Percentiles rank a stretch among this genome's conserved stretches.
These are phyloP conservation scores for Sthenelais limicola DNA, from an alignment of 2,888 invertebrate genomes.

Conservation along the genomic window DNA sequence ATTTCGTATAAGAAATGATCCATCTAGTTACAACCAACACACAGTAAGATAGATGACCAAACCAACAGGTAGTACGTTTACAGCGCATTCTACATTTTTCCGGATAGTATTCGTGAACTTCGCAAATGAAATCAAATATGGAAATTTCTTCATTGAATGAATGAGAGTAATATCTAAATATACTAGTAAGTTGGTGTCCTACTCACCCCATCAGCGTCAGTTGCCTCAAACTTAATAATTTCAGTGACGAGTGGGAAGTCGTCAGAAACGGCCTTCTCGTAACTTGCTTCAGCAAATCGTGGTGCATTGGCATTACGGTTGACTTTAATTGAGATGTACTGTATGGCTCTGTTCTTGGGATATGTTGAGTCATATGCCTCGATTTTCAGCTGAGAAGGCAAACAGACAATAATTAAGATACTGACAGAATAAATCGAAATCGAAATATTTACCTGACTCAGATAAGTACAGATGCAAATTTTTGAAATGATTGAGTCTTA, in stretches of 20 bases:
- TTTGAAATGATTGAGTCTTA: no score
- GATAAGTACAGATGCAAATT: no score
- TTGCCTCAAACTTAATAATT: slow-evolving; percentile 57
- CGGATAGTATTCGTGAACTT: no score
- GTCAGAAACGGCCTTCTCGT: slow-evolving; percentile 55
- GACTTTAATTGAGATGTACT: slow-evolving; percentile 61
- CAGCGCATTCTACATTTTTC: no score
- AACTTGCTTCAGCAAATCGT: slow-evolving; percentile 52
- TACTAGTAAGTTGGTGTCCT: no score
- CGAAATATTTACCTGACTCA: not conserved
- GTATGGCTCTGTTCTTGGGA: slow-evolving; percentile 54
- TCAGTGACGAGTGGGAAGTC: slow-evolving; percentile 53
- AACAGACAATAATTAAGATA: not conserved
- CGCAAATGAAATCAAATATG: no score
- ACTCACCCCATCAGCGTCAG: slow-evolving; percentile 62
- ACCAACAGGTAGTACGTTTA: no score
- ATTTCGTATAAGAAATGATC: no score
- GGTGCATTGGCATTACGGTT: slow-evolving; percentile 64
- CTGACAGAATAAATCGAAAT: not conserved
- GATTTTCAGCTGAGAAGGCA: slow-evolving; percentile 49
- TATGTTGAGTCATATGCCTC: slow-evolving; percentile 61
- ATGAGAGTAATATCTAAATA: no score
- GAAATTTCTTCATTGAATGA: no score
- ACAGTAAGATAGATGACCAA: no score
- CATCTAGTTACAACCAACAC: no score